Percentiles rank a stretch among this genome's conserved stretches.
Conservation (phyloP, 2,113 vertebrate genomes). For the Cyprinodon brontotheroides region DNA sequence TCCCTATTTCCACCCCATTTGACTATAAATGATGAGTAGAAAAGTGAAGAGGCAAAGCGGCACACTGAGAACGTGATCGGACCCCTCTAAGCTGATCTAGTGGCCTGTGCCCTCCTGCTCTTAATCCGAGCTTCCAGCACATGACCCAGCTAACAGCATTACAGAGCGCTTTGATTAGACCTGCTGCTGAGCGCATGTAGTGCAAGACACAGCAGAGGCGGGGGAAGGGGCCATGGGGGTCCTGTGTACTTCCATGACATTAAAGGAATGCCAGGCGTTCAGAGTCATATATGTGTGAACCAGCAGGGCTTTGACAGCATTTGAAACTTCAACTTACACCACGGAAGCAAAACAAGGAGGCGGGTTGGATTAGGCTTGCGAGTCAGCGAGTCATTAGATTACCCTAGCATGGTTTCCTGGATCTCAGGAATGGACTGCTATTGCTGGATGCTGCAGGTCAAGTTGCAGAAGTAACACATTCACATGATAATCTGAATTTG, state of each 20-base stretch:
- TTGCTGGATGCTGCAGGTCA: slow-evolving; percentile 14
- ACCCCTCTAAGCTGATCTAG: slow-evolving; percentile 61
- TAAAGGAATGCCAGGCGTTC: slow-evolving; percentile 33
- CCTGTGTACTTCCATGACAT: slow-evolving; percentile 29
- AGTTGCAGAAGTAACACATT: slow-evolving; percentile 9
- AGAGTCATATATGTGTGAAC: slow-evolving; percentile 15
- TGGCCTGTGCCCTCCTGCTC: slow-evolving; percentile 68
- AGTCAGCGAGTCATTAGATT: slow-evolving; percentile 69
- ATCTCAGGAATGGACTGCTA: slow-evolving; percentile 42
- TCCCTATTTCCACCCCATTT: neutral
- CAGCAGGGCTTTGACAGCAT: slow-evolving; percentile 6
- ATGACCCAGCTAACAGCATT: slow-evolving; percentile 79
- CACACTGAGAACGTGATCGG: slow-evolving; percentile 19
- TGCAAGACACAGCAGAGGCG: neutral
- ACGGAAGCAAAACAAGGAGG: slow-evolving; percentile 25
- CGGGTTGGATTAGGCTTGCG: slow-evolving; percentile 46
- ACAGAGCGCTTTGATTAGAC: slow-evolving; percentile 72
- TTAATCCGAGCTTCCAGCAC: slow-evolving; percentile 76
- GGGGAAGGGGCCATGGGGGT: slow-evolving; percentile 12
- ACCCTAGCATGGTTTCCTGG: slow-evolving; percentile 36
- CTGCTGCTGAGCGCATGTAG: slow-evolving; percentile 58
- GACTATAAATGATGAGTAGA: slow-evolving; percentile 8
- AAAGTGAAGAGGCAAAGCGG: neutral
- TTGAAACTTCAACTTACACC: slow-evolving; percentile 6
- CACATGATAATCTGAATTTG: neutral